Evolutionary conservation across 1,140 invertebrate genomes (phyloP).

Genomic region (Drosophila biarmipes): DNA sequence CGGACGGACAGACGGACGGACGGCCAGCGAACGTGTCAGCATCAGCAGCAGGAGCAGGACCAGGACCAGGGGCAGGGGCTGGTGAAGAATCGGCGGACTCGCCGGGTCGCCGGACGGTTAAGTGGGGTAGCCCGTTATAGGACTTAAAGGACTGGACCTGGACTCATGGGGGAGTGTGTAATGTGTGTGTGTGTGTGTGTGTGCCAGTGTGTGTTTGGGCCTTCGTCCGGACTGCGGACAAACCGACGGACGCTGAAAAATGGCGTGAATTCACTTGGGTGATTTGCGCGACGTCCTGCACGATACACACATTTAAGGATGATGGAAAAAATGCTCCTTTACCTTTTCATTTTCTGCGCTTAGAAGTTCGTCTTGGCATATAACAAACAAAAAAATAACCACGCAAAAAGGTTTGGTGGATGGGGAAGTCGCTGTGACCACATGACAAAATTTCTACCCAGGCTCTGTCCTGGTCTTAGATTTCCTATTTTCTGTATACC

Average conservation of each 20-base stretch:
- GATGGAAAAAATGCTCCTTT: conserved; percentile 52
- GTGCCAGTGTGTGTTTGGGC: conserved; percentile 44
- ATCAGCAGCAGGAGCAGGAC: conserved; percentile 47
- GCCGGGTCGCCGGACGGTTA: conserved; percentile 62
- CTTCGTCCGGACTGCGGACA: conserved; percentile 53
- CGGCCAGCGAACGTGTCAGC: conserved; percentile 78
- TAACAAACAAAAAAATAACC: conserved; percentile 24
- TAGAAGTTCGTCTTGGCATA: conserved; percentile 30
- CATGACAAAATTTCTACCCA: conserved; percentile 14
- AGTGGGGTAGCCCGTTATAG: conserved; percentile 59
- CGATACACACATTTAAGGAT: conserved; percentile 61
- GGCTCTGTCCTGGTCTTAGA: background rate
- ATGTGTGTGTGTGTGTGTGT: conserved; percentile 26
- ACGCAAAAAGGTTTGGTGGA: conserved; percentile 6
- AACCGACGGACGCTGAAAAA: conserved; percentile 80
- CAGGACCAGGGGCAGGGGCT: background rate
- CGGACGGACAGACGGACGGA: conserved; percentile 56
- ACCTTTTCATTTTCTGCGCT: conserved; percentile 48
- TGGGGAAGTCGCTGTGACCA: conserved; percentile 13
- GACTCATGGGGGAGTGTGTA: conserved; percentile 2
- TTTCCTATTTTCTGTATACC: background rate
- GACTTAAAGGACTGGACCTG: conserved; percentile 36
- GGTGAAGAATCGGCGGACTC: conserved; percentile 46
- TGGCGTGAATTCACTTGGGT: conserved; percentile 82
- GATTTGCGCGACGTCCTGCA: conserved; percentile 69